These are phyloP conservation scores for Eustalomyia histrio DNA, from an alignment of 2,888 invertebrate genomes.

Conservation along the genomic window DNA sequence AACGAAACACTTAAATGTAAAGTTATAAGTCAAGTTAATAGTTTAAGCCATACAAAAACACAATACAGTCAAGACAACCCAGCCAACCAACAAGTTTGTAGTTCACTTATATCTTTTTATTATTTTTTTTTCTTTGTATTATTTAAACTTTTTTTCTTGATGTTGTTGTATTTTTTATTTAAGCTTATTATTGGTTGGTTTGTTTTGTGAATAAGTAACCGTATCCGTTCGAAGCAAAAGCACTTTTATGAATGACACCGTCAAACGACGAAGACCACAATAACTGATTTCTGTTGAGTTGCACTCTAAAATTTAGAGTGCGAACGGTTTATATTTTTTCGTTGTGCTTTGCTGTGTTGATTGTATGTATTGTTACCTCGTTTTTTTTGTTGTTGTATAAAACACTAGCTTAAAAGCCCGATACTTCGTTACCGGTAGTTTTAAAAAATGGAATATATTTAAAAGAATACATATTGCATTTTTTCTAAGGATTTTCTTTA, in stretches of 20 bases:
- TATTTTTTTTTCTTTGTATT: constrained; percentile 16
- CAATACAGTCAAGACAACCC: constrained; percentile 28
- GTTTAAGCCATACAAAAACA: constrained; percentile 48
- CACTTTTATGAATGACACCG: constrained; percentile 66
- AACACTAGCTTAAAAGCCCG: too few species aligned
- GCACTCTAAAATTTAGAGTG: constrained; percentile 65
- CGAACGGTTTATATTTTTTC: constrained; percentile 60
- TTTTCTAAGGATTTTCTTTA: too few species aligned
- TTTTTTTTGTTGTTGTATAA: constrained; percentile 46
- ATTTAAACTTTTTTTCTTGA: constrained; percentile 14
- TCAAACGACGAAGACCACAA: constrained; percentile 61
- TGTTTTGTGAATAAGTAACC: constrained; percentile 34
- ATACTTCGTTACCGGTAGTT: too few species aligned
- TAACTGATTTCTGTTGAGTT: constrained; percentile 64
- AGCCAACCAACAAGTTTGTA: constrained; percentile 50
- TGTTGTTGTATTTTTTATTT: constrained; percentile 34
- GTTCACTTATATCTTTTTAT: constrained; percentile 25
- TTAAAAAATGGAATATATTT: too few species aligned
- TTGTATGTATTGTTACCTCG: constrained; percentile 63
- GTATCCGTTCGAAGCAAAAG: constrained; percentile 64
- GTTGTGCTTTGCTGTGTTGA: constrained; percentile 45
- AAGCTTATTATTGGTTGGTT: constrained; percentile 21
- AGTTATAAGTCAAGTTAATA: constrained; percentile 62
- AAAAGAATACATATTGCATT: too few species aligned
- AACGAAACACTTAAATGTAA: constrained; percentile 50